Base-by-base conservation (phyloP, 2,888 invertebrate species). In the Lobophora halterata region DNA sequence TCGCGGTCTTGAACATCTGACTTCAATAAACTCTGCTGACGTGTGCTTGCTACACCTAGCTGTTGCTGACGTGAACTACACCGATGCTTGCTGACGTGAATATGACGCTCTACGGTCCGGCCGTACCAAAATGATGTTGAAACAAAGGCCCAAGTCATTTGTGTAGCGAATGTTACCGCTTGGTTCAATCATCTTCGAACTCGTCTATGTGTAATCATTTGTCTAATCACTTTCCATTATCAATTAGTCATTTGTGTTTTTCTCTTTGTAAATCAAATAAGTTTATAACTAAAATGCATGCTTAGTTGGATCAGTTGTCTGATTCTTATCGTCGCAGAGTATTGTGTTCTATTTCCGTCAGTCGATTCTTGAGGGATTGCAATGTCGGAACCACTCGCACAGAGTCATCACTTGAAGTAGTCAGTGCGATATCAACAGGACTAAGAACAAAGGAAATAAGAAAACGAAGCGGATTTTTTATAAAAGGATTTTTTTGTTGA, bases 261-360 rank as follows among this genome's bases (percentile, higher is more conserved):
- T n/a, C n/a, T n/a, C n/a, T n/a, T n/a, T n/a, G n/a, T n/a, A n/a
- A n/a, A 5, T 21, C 1, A 10, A 10, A 3, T 10, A 21, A 10
- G 8, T 14, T 25, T n/a, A 25, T 14, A n/a, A 8, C n/a, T 24
- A 9, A 16, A 19, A n/a, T 4, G 7, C 20, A 12, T 18, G 9
- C 7, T 26, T 7, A 7, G 9, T 13, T 14, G 9, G n/a, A n/a
- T 10, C 10, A 6, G 8, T 10, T 3, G 10, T 1, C 12, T 14
- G 11, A 14, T 26, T 20, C 17, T 18, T 17, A 24, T 16, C 19
- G n/a, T 29, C 5, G 16, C 20, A 23, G 9, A 23, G 23, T 6
- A 19, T 19, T 14, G 29, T 14, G 24, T 30, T 25, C 13, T 36
- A 25, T 30, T 36, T 25, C 19, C n/a, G 36, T 11, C 13, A n/a